Evolutionary conservation across 2,888 invertebrate species (phyloP).

Genomic region (Parnassius mnemosyne): DNA sequence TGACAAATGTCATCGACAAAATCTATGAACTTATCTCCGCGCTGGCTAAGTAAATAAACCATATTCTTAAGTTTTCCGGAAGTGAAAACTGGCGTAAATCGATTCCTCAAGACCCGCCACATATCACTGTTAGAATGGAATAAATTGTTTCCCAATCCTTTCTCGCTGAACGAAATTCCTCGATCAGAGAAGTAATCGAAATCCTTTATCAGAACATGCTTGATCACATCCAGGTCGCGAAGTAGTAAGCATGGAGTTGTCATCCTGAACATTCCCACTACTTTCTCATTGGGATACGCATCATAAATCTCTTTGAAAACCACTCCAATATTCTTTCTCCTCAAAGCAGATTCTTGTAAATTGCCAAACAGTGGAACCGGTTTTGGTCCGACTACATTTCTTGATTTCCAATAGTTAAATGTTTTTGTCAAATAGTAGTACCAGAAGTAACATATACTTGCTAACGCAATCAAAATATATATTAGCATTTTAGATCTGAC

Average conservation of each 20-base stretch:
- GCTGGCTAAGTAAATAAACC: conserved; percentile 44
- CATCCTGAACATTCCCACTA: conserved; percentile 48
- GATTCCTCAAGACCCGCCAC: conserved; percentile 46
- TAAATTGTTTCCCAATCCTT: conserved; percentile 46
- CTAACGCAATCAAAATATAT: too few relatives aligned
- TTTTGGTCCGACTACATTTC: conserved; percentile 1
- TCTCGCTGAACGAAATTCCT: conserved; percentile 43
- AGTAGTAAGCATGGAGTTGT: conserved; percentile 45
- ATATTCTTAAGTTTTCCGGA: conserved; percentile 54
- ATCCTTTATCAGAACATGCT: conserved; percentile 45
- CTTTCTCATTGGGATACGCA: conserved; percentile 3
- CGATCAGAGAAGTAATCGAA: conserved; percentile 49
- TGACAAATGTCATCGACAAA: neutral
- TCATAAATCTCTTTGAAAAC: conserved; percentile 3
- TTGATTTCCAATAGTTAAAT: conserved; percentile 1
- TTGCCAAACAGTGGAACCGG: conserved; percentile 1
- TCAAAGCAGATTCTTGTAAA: neutral
- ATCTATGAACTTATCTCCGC: conserved; percentile 37
- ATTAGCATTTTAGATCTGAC: too few relatives aligned
- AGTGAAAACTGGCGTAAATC: conserved; percentile 52
- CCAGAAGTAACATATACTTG: too few relatives aligned
- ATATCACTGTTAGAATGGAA: conserved; percentile 49
- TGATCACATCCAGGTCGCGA: conserved; percentile 51
- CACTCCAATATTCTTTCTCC: neutral
- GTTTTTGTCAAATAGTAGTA: conserved; percentile 1